Base-by-base conservation (phyloP, 2,888 invertebrate genomes). In the Rotaria sp. region DNA sequence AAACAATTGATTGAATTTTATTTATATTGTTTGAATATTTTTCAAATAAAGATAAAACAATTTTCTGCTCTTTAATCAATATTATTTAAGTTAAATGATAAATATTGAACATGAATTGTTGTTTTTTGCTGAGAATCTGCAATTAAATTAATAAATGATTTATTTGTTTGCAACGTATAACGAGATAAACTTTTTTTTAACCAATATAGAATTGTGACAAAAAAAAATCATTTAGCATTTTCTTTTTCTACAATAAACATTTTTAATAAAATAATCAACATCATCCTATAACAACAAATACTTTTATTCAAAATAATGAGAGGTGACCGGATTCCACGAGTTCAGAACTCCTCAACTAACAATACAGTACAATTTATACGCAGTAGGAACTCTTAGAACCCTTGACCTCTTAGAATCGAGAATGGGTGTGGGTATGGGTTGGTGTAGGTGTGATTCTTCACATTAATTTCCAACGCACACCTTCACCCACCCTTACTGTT, bases 171-270 rank as follows among this genome's bases (percentile, higher is more conserved):
- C 21, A 87, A 87, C 88, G 91, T 89, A 88, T 91, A 91, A 85
- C 89, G 89, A 85, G 88, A 88, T 38, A 90, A 89, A 21, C 89
- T 90, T 38, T 88, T 85, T 52, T 89, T 88, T 11, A 91, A 90
- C 91, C 90, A 91, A 21, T 86, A 85, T 1, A 91, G 91, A 86
- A 91, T 87, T 4, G 91, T 91, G 38, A 91, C 91, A 11, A 91
- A 90, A 87, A 91, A 91, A 74, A 86, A 91, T 88, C 0, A 90
- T n/a, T n/a, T 91, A 91, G 52, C 91, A 87, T 84, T 67, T 85
- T 38, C 38, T 80, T 24, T 50, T 15, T 15, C 15, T 0, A 3
- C 18, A 10, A 18, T 50, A 50, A 50, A 24, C 26, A 45, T 50
- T 55, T 38, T n/a, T 45, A 45, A 86, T 59, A 35, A 84, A 84